Base-by-base conservation (phyloP, 2,113 vertebrate species). In the Cyanoderma ruficeps region DNA sequence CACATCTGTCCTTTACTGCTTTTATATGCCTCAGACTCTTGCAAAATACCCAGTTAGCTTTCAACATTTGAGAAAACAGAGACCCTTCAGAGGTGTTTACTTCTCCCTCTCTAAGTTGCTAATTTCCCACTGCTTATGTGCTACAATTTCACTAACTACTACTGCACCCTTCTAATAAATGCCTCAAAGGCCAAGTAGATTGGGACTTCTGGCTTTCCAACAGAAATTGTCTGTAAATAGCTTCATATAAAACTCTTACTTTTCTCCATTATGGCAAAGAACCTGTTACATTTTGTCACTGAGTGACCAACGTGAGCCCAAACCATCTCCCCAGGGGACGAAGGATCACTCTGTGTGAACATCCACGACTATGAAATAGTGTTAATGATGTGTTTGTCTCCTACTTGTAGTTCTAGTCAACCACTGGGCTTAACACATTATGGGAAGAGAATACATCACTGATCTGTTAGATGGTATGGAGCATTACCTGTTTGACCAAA, bases 1-100 rank as follows among this genome's bases (percentile, higher is more conserved):
- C 60, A 90, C 90, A 95, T 94, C 89, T 93, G 80, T 74, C 67
- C 76, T 88, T 94, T 63, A 88, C 41, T 67, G 57, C 74, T 96
- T 96, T 85, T 95, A 90, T 87, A 74, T 64, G 63, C 56, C 56
- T 92, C 69, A 49, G 60, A 81, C 88, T 57, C 89, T 96, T 90
- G 88, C 92, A 95, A 96, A 89, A 93, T 64, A 95, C 65, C 28
- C 76, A 67, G 92, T 93, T 90, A 72, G 83, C 63, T 80, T 64
- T 77, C 57, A 94, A 89, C 47, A 67, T 83, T 89, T 77, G 60
- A 56, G 67, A 95, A 93, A 96, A 83, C 56, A 86, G 84, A 91
- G 67, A 41, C 70, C 89, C 49, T 91, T 93, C 75, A 72, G 83
- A 94, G 83, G 70, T 72, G 53, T 95, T 94, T 93, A 81, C 87